Evolutionary conservation across 2,113 vertebrate genomes (phyloP).

Genomic region (Heteronetta atricapilla): DNA sequence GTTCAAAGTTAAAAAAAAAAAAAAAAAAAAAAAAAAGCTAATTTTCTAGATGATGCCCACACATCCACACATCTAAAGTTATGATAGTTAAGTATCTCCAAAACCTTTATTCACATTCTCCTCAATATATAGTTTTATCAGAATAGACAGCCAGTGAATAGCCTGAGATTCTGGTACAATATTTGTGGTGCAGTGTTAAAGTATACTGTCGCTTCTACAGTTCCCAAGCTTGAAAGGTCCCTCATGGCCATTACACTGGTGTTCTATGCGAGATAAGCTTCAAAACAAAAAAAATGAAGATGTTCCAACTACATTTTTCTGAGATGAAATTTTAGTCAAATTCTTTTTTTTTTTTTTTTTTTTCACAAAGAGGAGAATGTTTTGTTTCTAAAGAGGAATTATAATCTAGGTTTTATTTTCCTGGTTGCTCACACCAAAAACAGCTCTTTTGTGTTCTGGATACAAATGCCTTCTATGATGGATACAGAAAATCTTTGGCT

Average conservation of each 20-base stretch:
- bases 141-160: not conserved
- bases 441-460: not conserved
- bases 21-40: not conserved
- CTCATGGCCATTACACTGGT: not conserved
- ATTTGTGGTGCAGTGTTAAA: not conserved
- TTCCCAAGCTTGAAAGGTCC: not conserved
- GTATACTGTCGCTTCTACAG: not conserved
- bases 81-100: not conserved
- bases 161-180: not conserved
- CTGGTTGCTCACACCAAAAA: not conserved
- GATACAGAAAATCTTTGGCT: not conserved
- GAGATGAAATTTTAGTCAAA: not conserved
- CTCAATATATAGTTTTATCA: not conserved
- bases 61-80: not conserved
- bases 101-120: not conserved
- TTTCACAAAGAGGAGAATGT: not conserved
- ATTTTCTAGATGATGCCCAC: conserved; percentile 5
- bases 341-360: not conserved
- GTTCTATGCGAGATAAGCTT: not conserved
- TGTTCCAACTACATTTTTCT: not conserved
- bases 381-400: too few species aligned
- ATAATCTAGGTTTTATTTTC: not conserved
- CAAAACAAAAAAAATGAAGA: not conserved
- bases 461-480: not conserved
- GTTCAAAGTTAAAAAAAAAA: not conserved